Evolutionary conservation across 2,888 invertebrate species (phyloP).

Genomic region (Apotomis capreana): DNA sequence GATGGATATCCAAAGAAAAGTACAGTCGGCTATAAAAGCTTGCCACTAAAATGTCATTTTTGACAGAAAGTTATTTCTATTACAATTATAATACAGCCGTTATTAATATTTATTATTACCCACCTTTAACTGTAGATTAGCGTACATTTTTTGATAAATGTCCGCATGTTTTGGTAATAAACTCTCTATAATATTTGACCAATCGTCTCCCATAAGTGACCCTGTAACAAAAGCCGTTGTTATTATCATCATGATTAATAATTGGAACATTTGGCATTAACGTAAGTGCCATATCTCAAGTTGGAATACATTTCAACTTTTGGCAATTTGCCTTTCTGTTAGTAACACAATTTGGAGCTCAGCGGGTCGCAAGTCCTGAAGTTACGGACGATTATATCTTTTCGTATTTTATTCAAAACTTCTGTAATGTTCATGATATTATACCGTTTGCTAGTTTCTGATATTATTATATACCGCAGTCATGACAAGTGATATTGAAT

Average conservation of each 20-base stretch:
- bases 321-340: constrained; percentile 49
- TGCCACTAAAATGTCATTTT: too few relatives aligned
- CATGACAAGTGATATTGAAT: too few relatives aligned
- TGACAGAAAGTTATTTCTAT: too few relatives aligned
- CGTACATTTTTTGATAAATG: constrained; percentile 74
- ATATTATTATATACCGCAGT: too few relatives aligned
- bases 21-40: too few relatives aligned
- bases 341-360: constrained; percentile 27
- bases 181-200: constrained; percentile 82
- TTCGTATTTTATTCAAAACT: neutral
- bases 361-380: constrained; percentile 6
- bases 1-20: too few relatives aligned
- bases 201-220: constrained; percentile 83
- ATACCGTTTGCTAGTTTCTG: too few relatives aligned
- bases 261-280: constrained; percentile 4
- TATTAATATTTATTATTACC: neutral
- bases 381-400: neutral
- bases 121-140: constrained; percentile 77
- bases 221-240: constrained; percentile 59
- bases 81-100: too few relatives aligned
- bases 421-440: neutral
- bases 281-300: constrained; percentile 14
- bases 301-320: constrained; percentile 49
- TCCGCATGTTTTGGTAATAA: constrained; percentile 81
- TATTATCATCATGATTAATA: constrained; percentile 33